Evolutionary conservation across 2,888 invertebrate genomes (phyloP), one percentile per base, ranked within the genome.

Genomic region (Acrocyrtus sp.): DNA sequence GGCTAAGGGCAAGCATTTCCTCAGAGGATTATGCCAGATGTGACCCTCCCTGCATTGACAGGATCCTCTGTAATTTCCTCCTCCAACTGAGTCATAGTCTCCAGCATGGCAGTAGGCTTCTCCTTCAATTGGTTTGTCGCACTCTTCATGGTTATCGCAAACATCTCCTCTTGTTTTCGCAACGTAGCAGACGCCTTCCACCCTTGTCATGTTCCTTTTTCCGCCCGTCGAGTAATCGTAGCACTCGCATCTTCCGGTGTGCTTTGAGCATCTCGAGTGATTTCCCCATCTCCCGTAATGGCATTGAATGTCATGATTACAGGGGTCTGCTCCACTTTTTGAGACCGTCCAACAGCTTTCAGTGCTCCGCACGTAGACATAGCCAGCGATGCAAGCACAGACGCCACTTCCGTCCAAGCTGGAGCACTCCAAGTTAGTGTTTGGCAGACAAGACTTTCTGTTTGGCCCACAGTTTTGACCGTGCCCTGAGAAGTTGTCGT

Each of bases 261-360:
- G 22, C 34, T 63, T 51, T 39, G 41, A 34, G 45, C 77, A 77
- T 10, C 61, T 26, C 0, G 77, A 77, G 3, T 22, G 29, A 0
- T 10, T 3, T 2, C 74, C 77, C 66, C 60, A 62, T 12, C 12
- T 47, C 27, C 67, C 70, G 0, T 21, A 41, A 1, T 75, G 75
- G 34, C 77, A 77, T 19, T 77, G 75, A 10, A 41, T 43, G 22
- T 77, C 54, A 34, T 69, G 50, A 6, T 24, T 21, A 29, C 77
- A 77, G 0, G 17, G 15, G 1, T 50, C 50, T n/a, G 39, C 10
- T 3, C 15, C 17, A 2, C 24, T 26, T 17, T 29, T 43, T 19
- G 39, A 22, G 24, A 68, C 69, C 12, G 10, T 12, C 34, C 54
- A 62, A 47, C 77, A 77, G 12, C 29, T 45, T 53, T 77, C 77